Percentiles rank a stretch among this genome's conserved stretches.
Conservation (phyloP, 2,888 invertebrate genomes). For the Drosophila silvestris region DNA sequence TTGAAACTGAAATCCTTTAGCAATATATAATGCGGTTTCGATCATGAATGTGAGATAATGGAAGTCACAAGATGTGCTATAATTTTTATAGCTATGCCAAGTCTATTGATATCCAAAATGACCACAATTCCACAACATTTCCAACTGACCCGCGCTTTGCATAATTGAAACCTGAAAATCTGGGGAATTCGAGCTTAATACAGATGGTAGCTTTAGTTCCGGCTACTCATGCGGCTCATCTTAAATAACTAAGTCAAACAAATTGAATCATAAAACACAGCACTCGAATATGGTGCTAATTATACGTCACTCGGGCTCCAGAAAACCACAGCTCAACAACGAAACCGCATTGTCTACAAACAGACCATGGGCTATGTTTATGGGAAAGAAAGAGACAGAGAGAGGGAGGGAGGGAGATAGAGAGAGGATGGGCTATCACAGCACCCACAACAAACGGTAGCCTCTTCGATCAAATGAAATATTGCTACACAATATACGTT, state of each 20-base stretch:
- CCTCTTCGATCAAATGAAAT: conserved; percentile 77
- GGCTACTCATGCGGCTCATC: conserved; percentile 71
- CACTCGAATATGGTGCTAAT: conserved; percentile 59
- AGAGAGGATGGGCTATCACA: background rate
- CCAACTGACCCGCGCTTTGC: conserved; percentile 27
- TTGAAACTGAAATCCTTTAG: background rate
- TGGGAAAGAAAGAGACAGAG: background rate
- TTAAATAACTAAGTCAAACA: conserved; percentile 69
- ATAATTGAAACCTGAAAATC: conserved; percentile 31
- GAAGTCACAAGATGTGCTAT: background rate
- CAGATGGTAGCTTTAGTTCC: conserved; percentile 64
- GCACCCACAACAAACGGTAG: conserved; percentile 70
- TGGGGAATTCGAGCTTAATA: conserved; percentile 17
- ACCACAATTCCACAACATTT: conserved; percentile 55
- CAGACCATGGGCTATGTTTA: conserved; percentile 66
- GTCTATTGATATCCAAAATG: conserved; percentile 23
- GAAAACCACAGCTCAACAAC: conserved; percentile 45
- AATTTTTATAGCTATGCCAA: conserved; percentile 15
- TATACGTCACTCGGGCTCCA: conserved; percentile 49
- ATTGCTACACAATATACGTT: conserved; percentile 79
- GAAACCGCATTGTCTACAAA: conserved; percentile 62
- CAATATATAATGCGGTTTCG: background rate
- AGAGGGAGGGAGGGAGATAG: background rate
- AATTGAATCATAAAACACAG: conserved; percentile 63
- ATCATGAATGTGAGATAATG: conserved; percentile 7